Evolutionary conservation across 1,140 invertebrate genomes (phyloP).

Genomic region (Bombus sibiricus): DNA sequence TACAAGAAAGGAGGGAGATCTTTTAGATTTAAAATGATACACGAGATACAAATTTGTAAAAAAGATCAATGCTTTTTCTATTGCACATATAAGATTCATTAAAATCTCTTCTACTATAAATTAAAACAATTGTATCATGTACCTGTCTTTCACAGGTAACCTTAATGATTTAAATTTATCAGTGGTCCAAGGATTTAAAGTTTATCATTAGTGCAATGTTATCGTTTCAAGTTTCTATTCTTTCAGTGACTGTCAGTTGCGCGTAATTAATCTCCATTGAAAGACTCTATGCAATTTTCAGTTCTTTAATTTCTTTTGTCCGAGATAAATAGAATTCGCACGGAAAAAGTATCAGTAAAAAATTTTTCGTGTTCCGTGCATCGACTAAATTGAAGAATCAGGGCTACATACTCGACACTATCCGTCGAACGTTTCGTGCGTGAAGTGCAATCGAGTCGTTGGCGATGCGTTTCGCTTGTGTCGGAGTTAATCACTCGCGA

Average conservation of each 20-base stretch:
- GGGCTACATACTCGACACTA: not conserved
- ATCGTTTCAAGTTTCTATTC: not conserved
- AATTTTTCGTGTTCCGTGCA: no score
- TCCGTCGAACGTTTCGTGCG: not conserved
- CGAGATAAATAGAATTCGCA: not conserved
- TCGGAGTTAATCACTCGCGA: slow-evolving; percentile 1
- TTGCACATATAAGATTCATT: not conserved
- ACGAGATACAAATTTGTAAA: not conserved
- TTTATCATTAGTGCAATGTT: no score
- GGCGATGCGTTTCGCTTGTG: not conserved
- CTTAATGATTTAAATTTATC: no score
- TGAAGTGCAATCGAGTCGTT: not conserved
- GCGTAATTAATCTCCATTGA: slow-evolving; percentile 4
- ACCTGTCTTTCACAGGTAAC: not conserved
- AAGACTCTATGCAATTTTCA: not conserved
- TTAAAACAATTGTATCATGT: no score
- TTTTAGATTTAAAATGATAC: no score
- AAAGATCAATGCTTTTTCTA: not conserved
- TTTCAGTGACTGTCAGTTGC: not conserved
- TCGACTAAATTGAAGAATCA: not conserved
- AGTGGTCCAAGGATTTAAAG: no score
- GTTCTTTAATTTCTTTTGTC: not conserved
- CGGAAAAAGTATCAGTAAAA: not conserved
- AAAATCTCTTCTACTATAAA: not conserved
- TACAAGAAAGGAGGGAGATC: no score